Evolutionary conservation across 2,113 vertebrate genomes (phyloP).

Genomic region (Oxyura jamaicensis): DNA sequence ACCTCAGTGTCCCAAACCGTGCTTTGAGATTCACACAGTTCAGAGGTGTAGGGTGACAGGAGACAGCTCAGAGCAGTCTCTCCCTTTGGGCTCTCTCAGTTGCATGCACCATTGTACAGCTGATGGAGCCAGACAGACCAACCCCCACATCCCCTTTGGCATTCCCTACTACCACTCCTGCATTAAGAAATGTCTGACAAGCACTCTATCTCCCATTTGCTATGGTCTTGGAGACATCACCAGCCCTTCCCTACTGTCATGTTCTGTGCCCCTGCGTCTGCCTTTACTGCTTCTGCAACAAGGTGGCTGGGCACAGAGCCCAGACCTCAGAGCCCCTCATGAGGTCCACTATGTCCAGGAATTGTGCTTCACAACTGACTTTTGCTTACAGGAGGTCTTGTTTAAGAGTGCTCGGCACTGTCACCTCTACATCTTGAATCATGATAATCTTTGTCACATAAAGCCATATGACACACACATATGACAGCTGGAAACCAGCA

Average conservation of each 20-base stretch:
- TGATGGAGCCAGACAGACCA: background rate
- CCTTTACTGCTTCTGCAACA: background rate
- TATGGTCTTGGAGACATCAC: background rate
- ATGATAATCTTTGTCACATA: background rate
- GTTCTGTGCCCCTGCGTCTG: background rate
- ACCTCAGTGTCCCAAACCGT: background rate
- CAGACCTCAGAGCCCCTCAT: background rate
- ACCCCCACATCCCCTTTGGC: background rate
- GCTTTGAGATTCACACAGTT: accelerated
- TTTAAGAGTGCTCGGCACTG: background rate
- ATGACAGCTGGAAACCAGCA: background rate
- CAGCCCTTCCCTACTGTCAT: background rate
- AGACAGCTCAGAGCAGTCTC: background rate
- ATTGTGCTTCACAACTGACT: background rate
- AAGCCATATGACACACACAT: background rate
- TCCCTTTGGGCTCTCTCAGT: background rate
- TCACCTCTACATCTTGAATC: background rate
- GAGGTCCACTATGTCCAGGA: background rate
- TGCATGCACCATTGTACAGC: background rate
- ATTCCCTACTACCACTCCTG: background rate
- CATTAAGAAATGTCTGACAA: background rate
- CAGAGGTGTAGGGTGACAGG: background rate
- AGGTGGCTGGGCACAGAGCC: background rate
- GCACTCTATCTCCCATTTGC: background rate
- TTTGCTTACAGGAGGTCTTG: background rate